Base-by-base conservation (phyloP, 2,113 vertebrate species). In the Coregonus clupeaformis region DNA sequence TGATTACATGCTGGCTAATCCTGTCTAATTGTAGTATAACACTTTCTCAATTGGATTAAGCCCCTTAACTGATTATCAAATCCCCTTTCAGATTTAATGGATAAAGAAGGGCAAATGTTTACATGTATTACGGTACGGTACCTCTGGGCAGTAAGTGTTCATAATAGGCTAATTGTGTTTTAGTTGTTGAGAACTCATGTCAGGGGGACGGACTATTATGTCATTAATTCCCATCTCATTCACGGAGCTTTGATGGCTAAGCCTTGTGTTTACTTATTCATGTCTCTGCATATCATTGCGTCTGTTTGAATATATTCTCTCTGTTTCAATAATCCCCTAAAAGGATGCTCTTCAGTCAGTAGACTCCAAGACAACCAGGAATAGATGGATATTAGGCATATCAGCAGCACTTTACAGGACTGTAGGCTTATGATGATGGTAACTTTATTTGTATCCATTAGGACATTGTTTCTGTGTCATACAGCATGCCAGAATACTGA, bases 1-100 rank as follows among this genome's bases (percentile, higher is more conserved):
- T 90, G 90, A 90, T 91, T 90, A 88, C 87, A 88, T 84, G 84
- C 86, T 86, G 80, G 82, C 87, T 91, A 90, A 91, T 91, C 89
- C 90, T 90, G 84, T 86, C 86, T 87, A 87, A 87, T 83, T 83
- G 76, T 71, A 87, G 86, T 88, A 83, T 82, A 70, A 85, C 86
- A 84, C 5, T 82, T 86, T 83, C 87, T 84, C 85, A 89, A 89
- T 88, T 82, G 88, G 88, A 90, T 90, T 92, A 91, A 91, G 88
- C 84, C 89, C 85, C 88, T 89, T 89, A 91, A 92, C 81, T 77
- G 85, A 90, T 90, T 86, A 89, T 92, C 87, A 85, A 87, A 84
- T 86, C 85, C 83, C 76, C 82, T 76, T 86, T 90, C 82, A 80
- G 85, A 90, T 89, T 86, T 80, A 80, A 80, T 83, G 86, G 90